A percentile compares a stretch with the other conserved stretches of the same genome.
Evolutionary conservation across 2,888 invertebrate species (phyloP).

Genomic region (Mimumesa dahlbomi): DNA sequence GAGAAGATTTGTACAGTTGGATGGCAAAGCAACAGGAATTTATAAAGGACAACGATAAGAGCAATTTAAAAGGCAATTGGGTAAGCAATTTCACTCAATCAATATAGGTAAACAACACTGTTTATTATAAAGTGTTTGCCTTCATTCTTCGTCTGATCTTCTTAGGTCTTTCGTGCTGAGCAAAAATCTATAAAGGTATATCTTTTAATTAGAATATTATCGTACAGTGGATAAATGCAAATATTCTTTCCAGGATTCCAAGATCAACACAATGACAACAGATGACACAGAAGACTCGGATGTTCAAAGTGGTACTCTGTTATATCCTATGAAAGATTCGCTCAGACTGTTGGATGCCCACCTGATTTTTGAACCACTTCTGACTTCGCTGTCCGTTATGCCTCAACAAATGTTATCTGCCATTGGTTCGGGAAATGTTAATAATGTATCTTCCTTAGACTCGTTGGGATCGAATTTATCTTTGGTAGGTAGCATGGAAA

Average conservation of each 20-base stretch:
- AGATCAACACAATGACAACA: slow-evolving; percentile 80
- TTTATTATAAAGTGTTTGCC: background rate
- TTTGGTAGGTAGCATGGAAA: slow-evolving; percentile 91
- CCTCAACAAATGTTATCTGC: slow-evolving; percentile 89
- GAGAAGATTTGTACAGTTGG: slow-evolving; percentile 97
- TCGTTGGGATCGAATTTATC: slow-evolving; percentile 94
- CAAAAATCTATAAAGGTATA: slow-evolving; percentile 77
- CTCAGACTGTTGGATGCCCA: slow-evolving; percentile 94
- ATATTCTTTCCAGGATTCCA: slow-evolving; percentile 75
- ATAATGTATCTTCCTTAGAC: slow-evolving; percentile 88
- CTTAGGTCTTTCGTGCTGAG: slow-evolving; percentile 78
- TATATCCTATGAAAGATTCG: slow-evolving; percentile 91
- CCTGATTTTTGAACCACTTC: slow-evolving; percentile 94
- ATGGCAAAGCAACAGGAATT: slow-evolving; percentile 94
- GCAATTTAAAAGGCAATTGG: slow-evolving; percentile 78
- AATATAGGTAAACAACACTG: too few species aligned
- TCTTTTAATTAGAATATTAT: background rate
- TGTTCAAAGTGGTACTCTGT: slow-evolving; percentile 83
- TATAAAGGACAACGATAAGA: slow-evolving; percentile 79
- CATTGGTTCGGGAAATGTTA: slow-evolving; percentile 81
- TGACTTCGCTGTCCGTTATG: slow-evolving; percentile 94
- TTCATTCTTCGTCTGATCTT: slow-evolving; percentile 30
- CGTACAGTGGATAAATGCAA: background rate
- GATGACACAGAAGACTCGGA: slow-evolving; percentile 79
- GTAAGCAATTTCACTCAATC: slow-evolving; percentile 59